A percentile compares a stretch with the other conserved stretches of the same genome.
These are phyloP conservation scores for Coendou prehensilis DNA, from an alignment of 2,797 vertebrate genomes.

Conservation along the genomic window DNA sequence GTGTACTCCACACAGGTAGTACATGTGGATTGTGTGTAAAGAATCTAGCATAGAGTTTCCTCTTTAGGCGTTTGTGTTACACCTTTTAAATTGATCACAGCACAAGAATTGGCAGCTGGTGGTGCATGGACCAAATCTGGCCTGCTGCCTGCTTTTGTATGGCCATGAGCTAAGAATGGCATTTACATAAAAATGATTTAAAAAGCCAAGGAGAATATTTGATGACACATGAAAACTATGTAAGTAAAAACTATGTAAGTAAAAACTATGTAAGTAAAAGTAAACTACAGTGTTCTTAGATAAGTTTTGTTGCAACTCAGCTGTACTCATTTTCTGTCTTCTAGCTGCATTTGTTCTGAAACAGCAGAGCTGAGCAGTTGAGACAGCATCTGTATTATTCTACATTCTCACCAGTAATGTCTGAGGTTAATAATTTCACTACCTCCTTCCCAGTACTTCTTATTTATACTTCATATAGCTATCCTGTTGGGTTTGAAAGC, in stretches of 20 bases:
- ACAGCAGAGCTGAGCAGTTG: too few relatives aligned
- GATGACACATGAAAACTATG: neutral
- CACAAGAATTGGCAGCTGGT: neutral
- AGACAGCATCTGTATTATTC: neutral
- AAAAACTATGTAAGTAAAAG: neutral
- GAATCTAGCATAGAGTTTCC: neutral
- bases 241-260: too few relatives aligned
- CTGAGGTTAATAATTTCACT: neutral
- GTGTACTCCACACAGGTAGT: neutral
- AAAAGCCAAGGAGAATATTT: constrained; percentile 12
- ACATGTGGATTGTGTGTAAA: neutral
- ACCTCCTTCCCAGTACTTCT: neutral
- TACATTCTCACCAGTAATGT: neutral
- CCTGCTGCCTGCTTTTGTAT: neutral
- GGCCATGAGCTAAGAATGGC: neutral
- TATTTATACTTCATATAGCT: neutral
- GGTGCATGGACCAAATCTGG: neutral
- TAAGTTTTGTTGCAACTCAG: neutral
- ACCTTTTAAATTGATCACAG: neutral
- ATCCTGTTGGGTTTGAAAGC: neutral
- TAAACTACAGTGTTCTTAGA: neutral
- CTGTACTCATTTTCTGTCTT: neutral
- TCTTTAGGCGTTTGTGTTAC: neutral
- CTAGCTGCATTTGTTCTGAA: neutral
- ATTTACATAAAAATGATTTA: constrained; percentile 9